Conservation (phyloP, 2,797 vertebrate genomes). For the Acestrorhynchus altus region DNA sequence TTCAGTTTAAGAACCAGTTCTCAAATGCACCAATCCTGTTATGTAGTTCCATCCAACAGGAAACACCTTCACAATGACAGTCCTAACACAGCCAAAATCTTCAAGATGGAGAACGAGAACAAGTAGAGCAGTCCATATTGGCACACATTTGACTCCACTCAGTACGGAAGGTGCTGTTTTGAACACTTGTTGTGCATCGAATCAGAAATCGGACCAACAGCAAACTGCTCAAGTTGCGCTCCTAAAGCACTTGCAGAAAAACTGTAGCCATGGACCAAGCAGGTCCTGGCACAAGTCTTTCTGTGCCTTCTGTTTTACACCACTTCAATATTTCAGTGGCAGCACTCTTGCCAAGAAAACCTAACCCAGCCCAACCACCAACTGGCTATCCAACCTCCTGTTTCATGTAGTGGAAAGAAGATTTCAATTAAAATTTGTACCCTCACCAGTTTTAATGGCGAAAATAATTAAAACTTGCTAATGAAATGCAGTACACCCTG, state of each 20-base stretch:
- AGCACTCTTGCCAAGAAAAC: conserved; percentile 45
- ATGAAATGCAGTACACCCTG: conserved; percentile 20
- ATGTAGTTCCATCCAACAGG: background rate
- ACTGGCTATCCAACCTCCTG: conserved; percentile 52
- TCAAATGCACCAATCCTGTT: background rate
- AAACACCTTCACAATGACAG: background rate
- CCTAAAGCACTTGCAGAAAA: conserved; percentile 24
- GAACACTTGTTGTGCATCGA: conserved; percentile 29
- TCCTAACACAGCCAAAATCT: background rate
- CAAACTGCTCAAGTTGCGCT: conserved; percentile 37
- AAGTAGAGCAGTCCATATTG: background rate
- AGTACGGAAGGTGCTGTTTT: conserved; percentile 18
- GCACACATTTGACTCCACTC: background rate
- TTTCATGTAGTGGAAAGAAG: conserved; percentile 34
- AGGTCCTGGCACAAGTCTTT: conserved; percentile 41
- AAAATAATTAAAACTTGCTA: conserved; percentile 32
- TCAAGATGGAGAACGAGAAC: background rate
- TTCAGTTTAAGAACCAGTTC: too few species aligned
- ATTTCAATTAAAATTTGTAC: conserved; percentile 55
- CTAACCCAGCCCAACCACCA: conserved; percentile 47
- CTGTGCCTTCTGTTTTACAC: conserved; percentile 52
- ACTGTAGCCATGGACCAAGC: conserved; percentile 31
- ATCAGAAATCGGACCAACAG: conserved; percentile 28
- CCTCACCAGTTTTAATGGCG: conserved; percentile 37
- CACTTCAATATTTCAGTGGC: conserved; percentile 52